Evolutionary conservation across 2,797 vertebrate species (phyloP).

Genomic region (Microctenopoma steveboyesi): DNA sequence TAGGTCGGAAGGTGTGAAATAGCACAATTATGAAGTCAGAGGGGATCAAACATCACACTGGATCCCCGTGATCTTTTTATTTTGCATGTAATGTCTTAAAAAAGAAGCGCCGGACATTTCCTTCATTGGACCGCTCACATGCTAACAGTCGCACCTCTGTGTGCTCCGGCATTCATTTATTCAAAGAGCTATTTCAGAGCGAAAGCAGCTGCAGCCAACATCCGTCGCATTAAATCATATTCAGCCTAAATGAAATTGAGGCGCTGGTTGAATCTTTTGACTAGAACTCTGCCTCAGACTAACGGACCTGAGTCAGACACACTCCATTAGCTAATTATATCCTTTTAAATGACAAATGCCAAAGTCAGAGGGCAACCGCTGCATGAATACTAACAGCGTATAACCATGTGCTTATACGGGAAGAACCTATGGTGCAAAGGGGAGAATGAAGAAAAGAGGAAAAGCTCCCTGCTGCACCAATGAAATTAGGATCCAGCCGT

Average conservation of each 20-base stretch:
- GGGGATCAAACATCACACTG: not conserved
- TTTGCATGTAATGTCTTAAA: not conserved
- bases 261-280: constrained; percentile 52
- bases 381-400: constrained; percentile 69
- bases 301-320: constrained; percentile 61
- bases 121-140: constrained; percentile 27
- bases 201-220: constrained; percentile 42
- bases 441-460: not conserved
- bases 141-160: constrained; percentile 11
- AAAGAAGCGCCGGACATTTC: not conserved
- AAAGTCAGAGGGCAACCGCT: constrained; percentile 48
- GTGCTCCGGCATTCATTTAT: constrained; percentile 40
- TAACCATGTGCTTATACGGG: constrained; percentile 23
- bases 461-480: constrained; percentile 1
- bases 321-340: constrained; percentile 81
- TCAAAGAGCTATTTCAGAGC: constrained; percentile 47
- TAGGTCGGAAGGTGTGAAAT: constrained; percentile 33
- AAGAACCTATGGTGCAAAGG: constrained; percentile 1
- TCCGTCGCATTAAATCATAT: constrained; percentile 59
- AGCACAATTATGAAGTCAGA: not conserved
- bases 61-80: not conserved
- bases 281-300: constrained; percentile 47
- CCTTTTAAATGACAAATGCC: constrained; percentile 70
- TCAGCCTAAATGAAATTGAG: constrained; percentile 57
- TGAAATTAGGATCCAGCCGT: constrained; percentile 19